Conservation (phyloP, 2,797 vertebrate genomes). For the Cuniculus paca region DNA sequence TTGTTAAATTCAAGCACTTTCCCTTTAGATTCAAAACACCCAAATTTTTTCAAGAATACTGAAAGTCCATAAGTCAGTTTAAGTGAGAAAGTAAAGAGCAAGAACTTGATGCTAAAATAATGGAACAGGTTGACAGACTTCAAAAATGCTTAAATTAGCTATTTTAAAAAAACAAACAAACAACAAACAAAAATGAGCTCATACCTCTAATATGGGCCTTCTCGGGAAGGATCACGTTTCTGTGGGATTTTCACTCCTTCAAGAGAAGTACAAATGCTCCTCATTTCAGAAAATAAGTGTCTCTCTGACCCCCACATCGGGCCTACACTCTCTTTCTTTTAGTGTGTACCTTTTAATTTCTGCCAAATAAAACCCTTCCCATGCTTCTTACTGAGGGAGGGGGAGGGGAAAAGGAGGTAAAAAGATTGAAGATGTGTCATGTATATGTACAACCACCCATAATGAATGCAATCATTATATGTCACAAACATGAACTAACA, state of each 20-base stretch:
- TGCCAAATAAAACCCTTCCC: background rate
- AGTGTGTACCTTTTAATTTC: background rate
- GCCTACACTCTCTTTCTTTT: background rate
- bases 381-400: background rate
- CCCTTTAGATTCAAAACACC: background rate
- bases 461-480: background rate
- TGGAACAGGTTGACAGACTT: background rate
- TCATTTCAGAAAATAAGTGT: background rate
- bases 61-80: background rate
- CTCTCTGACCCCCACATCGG: background rate
- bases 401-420: background rate
- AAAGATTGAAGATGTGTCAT: background rate
- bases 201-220: background rate
- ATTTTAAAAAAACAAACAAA: no score
- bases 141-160: background rate
- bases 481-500: background rate
- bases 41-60: background rate
- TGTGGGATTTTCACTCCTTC: background rate
- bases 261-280: background rate
- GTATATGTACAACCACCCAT: background rate
- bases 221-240: background rate
- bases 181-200: no score
- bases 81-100: background rate
- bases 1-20: background rate
- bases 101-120: background rate